Conservation (phyloP, 1,140 invertebrate species). For the Phocides pigmalion region DNA sequence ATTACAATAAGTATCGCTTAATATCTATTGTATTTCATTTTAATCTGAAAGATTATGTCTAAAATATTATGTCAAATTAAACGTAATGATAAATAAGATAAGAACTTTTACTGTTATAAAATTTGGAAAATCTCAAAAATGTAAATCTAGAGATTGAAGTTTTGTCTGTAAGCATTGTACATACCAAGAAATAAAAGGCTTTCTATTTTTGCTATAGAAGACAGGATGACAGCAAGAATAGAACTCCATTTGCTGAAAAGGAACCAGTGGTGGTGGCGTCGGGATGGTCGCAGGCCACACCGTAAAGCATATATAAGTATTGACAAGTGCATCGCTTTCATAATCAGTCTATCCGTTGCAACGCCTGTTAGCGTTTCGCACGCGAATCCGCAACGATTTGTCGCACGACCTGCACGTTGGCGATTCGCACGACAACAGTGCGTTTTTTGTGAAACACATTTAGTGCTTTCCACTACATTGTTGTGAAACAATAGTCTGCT, state of each 20-base stretch:
- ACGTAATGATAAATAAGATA: no score
- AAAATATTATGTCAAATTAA: no score
- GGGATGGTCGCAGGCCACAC: slow-evolving; percentile 4
- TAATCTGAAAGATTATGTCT: no score
- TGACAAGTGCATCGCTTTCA: slow-evolving; percentile 43
- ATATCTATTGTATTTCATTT: no score
- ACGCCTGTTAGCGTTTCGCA: slow-evolving; percentile 27
- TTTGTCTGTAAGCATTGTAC: no score
- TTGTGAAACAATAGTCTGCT: slow-evolving; percentile 52
- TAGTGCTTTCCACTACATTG: slow-evolving; percentile 66
- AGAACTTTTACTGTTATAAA: no score
- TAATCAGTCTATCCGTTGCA: slow-evolving; percentile 37
- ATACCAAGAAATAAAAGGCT: no score
- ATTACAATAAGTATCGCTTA: no score
- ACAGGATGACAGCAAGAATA: no score
- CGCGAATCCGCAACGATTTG: slow-evolving; percentile 26
- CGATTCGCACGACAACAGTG: slow-evolving; percentile 42
- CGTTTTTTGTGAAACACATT: slow-evolving; percentile 49
- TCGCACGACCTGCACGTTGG: background rate
- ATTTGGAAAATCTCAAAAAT: no score
- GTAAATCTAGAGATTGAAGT: no score
- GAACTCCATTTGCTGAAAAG: background rate
- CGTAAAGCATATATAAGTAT: slow-evolving; percentile 56
- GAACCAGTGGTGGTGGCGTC: slow-evolving; percentile 15
- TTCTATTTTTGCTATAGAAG: no score